Percentiles rank a stretch among this genome's conserved stretches.
Evolutionary conservation across 2,797 vertebrate genomes (phyloP).

Genomic region (Halcyon leucocephala): DNA sequence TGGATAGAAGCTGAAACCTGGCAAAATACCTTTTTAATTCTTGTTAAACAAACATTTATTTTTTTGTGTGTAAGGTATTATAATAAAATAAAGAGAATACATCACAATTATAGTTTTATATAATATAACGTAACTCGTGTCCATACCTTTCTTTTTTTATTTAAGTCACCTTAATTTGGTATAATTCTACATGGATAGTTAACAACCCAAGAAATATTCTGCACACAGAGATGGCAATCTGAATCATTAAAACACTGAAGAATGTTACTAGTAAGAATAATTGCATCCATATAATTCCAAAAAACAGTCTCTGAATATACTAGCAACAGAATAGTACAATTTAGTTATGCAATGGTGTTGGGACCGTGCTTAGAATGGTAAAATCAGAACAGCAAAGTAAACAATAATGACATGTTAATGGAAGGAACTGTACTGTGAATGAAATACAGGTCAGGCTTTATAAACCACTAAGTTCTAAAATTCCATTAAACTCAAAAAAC

Average conservation of each 20-base stretch:
- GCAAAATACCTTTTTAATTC: background rate
- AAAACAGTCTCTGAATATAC: background rate
- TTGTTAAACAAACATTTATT: constrained; percentile 8
- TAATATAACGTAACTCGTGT: background rate
- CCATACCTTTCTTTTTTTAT: background rate
- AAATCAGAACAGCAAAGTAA: background rate
- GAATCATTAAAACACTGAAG: background rate
- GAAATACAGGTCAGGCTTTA: background rate
- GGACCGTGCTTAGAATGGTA: background rate
- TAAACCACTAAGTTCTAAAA: background rate
- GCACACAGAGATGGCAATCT: background rate
- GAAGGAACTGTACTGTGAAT: background rate
- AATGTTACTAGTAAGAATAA: background rate
- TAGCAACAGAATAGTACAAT: background rate
- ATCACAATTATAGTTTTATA: background rate
- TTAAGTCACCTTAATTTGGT: background rate
- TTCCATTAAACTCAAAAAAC: background rate
- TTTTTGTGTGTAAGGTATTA: background rate
- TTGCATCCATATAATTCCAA: background rate
- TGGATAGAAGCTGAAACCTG: background rate
- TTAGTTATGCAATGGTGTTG: background rate
- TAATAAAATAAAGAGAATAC: background rate
- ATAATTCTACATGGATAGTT: background rate
- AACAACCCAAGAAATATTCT: background rate
- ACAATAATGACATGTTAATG: background rate